Percentiles rank a stretch among this genome's conserved stretches.
phyloP scores from a whole-genome alignment of 2,888 invertebrate species.

The Epistrophe grossulariae region DNA sequence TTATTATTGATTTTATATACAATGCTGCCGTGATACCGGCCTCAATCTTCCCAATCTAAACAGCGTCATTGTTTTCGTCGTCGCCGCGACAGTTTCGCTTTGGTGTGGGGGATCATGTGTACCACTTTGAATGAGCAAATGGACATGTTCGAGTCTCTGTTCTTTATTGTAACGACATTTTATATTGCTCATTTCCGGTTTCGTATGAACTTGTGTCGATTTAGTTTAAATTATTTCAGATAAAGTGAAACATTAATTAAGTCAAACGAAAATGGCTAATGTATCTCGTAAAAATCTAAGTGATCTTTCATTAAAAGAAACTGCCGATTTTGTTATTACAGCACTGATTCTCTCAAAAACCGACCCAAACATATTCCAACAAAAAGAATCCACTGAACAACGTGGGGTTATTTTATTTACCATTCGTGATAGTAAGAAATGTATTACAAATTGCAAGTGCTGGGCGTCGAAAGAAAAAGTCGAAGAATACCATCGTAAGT shows the following conservation, averaged over 20 bases:
- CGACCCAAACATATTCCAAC: constrained; percentile 84
- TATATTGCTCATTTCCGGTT: not conserved
- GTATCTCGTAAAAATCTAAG: constrained; percentile 40
- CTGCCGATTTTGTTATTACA: constrained; percentile 83
- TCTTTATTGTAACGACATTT: not conserved
- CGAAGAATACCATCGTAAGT: constrained; percentile 86
- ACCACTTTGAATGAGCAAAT: not conserved
- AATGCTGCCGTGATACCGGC: too few relatives aligned
- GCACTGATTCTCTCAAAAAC: constrained; percentile 87
- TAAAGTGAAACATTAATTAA: not conserved
- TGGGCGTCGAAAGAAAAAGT: constrained; percentile 90
- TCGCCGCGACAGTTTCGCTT: too few relatives aligned
- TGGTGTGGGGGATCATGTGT: too few relatives aligned
- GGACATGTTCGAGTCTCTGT: not conserved
- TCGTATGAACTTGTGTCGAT: not conserved
- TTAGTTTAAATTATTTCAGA: not conserved
- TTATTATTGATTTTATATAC: too few relatives aligned
- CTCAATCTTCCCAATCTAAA: too few relatives aligned
- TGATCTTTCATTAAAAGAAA: constrained; percentile 42
- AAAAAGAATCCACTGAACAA: constrained; percentile 82
- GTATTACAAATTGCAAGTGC: constrained; percentile 90
- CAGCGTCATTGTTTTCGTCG: too few relatives aligned
- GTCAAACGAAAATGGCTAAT: constrained; percentile 36
- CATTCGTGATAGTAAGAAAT: constrained; percentile 88
- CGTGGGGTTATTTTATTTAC: constrained; percentile 92